Evolutionary conservation across 2,797 vertebrate genomes (phyloP).

Genomic region (Galago senegalensis): DNA sequence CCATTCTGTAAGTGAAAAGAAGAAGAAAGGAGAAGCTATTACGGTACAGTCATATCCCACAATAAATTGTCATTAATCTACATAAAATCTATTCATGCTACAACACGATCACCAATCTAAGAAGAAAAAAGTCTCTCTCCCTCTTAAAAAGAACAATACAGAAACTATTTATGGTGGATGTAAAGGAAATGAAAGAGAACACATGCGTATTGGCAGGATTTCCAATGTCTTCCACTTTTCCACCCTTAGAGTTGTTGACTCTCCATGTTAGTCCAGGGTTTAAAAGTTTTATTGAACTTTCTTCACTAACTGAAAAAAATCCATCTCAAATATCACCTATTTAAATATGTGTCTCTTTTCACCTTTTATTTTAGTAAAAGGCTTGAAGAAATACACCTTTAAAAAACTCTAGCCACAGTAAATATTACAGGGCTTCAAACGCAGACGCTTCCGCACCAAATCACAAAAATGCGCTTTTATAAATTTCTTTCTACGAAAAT

Average conservation of each 20-base stretch:
- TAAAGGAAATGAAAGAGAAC: background rate
- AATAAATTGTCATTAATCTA: background rate
- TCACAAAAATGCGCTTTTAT: constrained; percentile 86
- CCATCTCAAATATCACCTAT: constrained; percentile 48
- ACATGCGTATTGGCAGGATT: constrained; percentile 3
- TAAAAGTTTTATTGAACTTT: constrained; percentile 69
- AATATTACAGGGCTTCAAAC: constrained; percentile 78
- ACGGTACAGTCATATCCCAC: background rate
- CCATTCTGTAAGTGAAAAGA: background rate
- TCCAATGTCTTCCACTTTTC: background rate
- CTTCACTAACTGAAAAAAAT: constrained; percentile 66
- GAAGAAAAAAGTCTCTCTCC: background rate
- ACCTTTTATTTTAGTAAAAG: constrained; percentile 42
- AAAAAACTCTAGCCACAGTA: constrained; percentile 50
- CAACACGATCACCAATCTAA: constrained; percentile 1
- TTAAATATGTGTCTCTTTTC: constrained; percentile 60
- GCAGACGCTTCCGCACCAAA: constrained; percentile 67
- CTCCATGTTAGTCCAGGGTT: background rate
- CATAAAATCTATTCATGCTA: background rate
- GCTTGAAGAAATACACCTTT: constrained; percentile 57
- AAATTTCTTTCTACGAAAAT: constrained; percentile 86
- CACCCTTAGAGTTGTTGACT: background rate
- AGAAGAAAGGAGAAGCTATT: background rate
- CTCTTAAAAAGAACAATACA: background rate
- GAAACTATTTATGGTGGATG: constrained; percentile 30